These are phyloP conservation scores for Drosophila seclusa DNA, from an alignment of 2,888 invertebrate genomes.

Conservation along the genomic window DNA sequence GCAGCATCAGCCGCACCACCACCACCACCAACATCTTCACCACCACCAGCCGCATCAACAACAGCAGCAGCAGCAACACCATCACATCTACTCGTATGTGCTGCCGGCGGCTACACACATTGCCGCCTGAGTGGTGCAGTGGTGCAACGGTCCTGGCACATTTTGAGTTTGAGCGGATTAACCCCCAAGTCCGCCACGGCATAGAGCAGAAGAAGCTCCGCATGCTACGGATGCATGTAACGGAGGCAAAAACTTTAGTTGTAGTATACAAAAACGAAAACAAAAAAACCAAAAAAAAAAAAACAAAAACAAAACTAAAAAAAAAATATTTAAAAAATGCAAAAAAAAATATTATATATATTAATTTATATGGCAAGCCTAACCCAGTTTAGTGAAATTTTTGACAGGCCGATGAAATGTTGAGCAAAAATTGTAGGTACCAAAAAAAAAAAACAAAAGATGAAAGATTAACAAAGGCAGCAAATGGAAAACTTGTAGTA, in stretches of 20 bases:
- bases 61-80: slow-evolving; percentile 24
- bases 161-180: slow-evolving; percentile 67
- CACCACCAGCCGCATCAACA: slow-evolving; percentile 41
- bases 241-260: slow-evolving; percentile 62
- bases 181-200: slow-evolving; percentile 36
- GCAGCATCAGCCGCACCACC: slow-evolving; percentile 47
- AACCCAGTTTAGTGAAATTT: slow-evolving; percentile 79
- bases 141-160: slow-evolving; percentile 36
- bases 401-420: slow-evolving; percentile 61
- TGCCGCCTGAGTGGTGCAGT: slow-evolving; percentile 72
- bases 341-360: slow-evolving; percentile 42
- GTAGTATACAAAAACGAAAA: slow-evolving; percentile 50
- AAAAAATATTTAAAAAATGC: slow-evolving; percentile 48
- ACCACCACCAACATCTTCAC: slow-evolving; percentile 25
- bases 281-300: slow-evolving; percentile 37
- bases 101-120: slow-evolving; percentile 84
- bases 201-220: slow-evolving; percentile 64
- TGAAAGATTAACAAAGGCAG: slow-evolving; percentile 37
- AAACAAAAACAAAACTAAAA: slow-evolving; percentile 44
- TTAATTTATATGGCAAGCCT: slow-evolving; percentile 59
- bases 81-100: slow-evolving; percentile 83
- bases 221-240: slow-evolving; percentile 73
- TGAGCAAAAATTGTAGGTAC: slow-evolving; percentile 47
- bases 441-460: slow-evolving; percentile 25
- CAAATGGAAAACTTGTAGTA: slow-evolving; percentile 72